These are phyloP conservation scores for Callimorpha dominula DNA, from an alignment of 2,888 invertebrate species.

Conservation along the genomic window DNA sequence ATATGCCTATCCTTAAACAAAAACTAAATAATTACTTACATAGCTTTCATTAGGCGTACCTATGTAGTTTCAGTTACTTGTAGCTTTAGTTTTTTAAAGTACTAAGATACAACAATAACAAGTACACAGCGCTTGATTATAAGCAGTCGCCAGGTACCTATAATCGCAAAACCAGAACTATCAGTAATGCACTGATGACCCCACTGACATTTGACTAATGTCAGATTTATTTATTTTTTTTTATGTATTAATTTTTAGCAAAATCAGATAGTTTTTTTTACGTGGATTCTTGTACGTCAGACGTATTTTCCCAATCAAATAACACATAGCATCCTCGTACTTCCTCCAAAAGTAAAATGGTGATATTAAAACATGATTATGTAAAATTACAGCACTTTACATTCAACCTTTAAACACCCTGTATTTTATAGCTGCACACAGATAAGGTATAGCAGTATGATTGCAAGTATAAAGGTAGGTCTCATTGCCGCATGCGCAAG, in stretches of 20 bases:
- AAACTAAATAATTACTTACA: too few species aligned
- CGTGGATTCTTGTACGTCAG: not conserved
- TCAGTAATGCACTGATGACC: too few species aligned
- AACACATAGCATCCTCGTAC: not conserved
- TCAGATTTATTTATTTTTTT: not conserved
- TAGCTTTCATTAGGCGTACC: too few species aligned
- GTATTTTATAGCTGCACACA: not conserved
- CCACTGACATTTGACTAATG: too few species aligned
- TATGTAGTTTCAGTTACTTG: too few species aligned
- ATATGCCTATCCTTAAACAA: too few species aligned
- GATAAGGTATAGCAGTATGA: conserved; percentile 16
- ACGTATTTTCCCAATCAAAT: not conserved
- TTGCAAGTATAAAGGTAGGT: conserved; percentile 15
- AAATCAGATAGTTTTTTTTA: not conserved
- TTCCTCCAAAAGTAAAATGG: not conserved
- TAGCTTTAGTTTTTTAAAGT: too few species aligned
- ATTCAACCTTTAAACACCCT: conserved; percentile 3
- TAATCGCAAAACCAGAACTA: too few species aligned
- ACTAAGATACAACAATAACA: too few species aligned
- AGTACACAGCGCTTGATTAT: too few species aligned
- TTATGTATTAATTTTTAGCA: not conserved
- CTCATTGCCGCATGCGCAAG: conserved; percentile 39
- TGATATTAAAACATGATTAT: not conserved
- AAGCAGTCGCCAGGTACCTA: too few species aligned
- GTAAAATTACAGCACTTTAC: not conserved